Evolutionary conservation across 2,797 vertebrate genomes (phyloP).

Genomic region (Tragopan temminckii): DNA sequence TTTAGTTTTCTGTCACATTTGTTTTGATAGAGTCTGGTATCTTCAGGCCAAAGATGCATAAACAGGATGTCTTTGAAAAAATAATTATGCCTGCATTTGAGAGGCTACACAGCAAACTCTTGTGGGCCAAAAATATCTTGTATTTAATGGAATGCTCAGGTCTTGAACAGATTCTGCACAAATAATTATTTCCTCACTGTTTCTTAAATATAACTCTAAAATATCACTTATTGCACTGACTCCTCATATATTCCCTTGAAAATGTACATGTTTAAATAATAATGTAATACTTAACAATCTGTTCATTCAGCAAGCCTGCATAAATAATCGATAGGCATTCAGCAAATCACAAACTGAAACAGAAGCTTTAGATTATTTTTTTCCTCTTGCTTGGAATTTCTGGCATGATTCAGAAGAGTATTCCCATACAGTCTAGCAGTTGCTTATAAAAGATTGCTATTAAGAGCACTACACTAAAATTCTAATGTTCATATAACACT

Average conservation of each 20-base stretch:
- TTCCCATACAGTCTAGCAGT: not conserved
- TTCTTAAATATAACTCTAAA: not conserved
- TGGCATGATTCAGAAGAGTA: not conserved
- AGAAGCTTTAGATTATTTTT: not conserved
- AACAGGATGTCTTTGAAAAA: not conserved
- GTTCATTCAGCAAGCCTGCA: not conserved
- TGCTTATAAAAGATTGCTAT: not conserved
- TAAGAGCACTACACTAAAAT: not conserved
- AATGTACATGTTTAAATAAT: slow-evolving; percentile 21
- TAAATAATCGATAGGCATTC: not conserved
- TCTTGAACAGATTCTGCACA: not conserved
- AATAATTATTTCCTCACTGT: not conserved
- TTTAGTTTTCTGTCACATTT: not conserved
- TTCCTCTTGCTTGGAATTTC: not conserved
- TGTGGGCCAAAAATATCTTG: not conserved
- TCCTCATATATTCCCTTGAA: not conserved
- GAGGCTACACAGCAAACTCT: not conserved
- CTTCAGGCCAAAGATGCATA: not conserved
- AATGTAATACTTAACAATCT: not conserved
- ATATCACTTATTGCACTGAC: not conserved
- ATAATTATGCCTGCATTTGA: not conserved
- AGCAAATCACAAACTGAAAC: slow-evolving; percentile 1
- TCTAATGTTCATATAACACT: not conserved
- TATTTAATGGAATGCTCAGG: not conserved
- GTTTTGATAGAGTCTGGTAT: not conserved